A percentile compares a stretch with the other conserved stretches of the same genome.
Conservation (phyloP, 2,888 invertebrate genomes). For the Drosophila birchii region DNA sequence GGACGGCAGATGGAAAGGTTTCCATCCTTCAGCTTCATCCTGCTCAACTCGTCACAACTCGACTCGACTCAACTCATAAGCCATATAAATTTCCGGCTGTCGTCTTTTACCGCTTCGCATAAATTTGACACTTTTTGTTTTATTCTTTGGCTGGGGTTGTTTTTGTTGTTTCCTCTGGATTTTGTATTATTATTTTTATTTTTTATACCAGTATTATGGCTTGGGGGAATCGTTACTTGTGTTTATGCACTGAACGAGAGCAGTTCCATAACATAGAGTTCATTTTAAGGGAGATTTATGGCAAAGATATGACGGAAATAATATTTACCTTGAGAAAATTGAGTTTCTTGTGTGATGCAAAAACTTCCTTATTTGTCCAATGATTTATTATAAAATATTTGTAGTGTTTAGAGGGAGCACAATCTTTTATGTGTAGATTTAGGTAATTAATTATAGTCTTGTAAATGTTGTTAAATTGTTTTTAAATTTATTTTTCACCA, state of each 20-base stretch:
- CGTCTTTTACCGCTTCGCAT: conserved; percentile 68
- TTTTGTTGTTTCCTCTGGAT: conserved; percentile 10
- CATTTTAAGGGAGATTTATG: conserved; percentile 61
- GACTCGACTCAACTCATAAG: conserved; percentile 54
- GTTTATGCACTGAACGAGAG: conserved; percentile 40
- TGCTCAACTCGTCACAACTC: conserved; percentile 34
- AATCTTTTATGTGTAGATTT: conserved; percentile 1
- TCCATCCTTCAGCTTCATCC: conserved; percentile 34
- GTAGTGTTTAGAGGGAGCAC: neutral
- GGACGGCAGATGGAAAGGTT: conserved; percentile 34
- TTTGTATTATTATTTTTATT: conserved; percentile 16
- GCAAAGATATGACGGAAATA: conserved; percentile 53
- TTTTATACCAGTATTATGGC: conserved; percentile 30
- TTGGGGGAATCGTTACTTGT: conserved; percentile 28
- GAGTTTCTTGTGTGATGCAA: conserved; percentile 4
- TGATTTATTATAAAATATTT: conserved; percentile 1
- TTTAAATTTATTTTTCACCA: conserved; percentile 7
- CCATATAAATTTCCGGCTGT: conserved; percentile 75
- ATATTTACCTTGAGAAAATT: conserved; percentile 64
- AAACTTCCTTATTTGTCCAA: neutral
- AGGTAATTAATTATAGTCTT: neutral
- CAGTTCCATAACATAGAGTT: conserved; percentile 46
- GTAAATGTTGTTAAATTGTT: neutral
- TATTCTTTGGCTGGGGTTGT: conserved; percentile 10
- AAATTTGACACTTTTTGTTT: conserved; percentile 52